A percentile compares a stretch with the other conserved stretches of the same genome.
Conservation (phyloP, 1,140 invertebrate genomes). For the Camponotus vicinus region DNA sequence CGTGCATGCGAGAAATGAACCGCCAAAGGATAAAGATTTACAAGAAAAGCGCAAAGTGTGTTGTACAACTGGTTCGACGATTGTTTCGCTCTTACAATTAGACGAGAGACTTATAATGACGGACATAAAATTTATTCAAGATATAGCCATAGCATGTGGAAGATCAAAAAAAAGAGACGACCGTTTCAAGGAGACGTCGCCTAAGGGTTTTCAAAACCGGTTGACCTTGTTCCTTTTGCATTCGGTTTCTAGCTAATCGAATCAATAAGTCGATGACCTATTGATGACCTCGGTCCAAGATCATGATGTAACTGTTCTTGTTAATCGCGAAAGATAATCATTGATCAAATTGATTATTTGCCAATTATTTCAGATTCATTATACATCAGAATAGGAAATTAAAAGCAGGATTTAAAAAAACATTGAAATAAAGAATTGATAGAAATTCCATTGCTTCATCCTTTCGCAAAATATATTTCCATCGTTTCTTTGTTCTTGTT, state of each 20-base stretch:
- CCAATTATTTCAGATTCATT: not conserved
- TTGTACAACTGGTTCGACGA: not conserved
- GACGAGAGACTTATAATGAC: not conserved
- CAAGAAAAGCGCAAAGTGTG: constrained; percentile 29
- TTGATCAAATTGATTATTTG: not conserved
- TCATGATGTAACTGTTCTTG: constrained; percentile 8
- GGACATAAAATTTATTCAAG: constrained; percentile 11
- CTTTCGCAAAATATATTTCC: not conserved
- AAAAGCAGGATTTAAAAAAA: not conserved
- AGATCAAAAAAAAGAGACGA: not conserved
- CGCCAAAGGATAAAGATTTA: constrained; percentile 43
- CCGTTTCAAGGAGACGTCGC: constrained; percentile 3
- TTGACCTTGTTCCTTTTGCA: not conserved
- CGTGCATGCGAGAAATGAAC: not conserved
- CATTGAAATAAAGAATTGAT: not conserved
- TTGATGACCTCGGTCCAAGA: constrained; percentile 1
- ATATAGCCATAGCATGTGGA: not conserved
- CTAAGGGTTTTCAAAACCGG: constrained; percentile 36
- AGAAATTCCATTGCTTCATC: not conserved
- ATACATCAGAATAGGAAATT: not conserved
- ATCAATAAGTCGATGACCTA: constrained; percentile 1
- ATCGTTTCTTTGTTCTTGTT: not conserved
- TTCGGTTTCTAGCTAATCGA: constrained; percentile 4
- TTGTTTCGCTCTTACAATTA: constrained; percentile 21
- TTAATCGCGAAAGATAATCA: not conserved